Base-by-base conservation (phyloP, 2,797 vertebrate species). In the Cercopithecus diana region DNA sequence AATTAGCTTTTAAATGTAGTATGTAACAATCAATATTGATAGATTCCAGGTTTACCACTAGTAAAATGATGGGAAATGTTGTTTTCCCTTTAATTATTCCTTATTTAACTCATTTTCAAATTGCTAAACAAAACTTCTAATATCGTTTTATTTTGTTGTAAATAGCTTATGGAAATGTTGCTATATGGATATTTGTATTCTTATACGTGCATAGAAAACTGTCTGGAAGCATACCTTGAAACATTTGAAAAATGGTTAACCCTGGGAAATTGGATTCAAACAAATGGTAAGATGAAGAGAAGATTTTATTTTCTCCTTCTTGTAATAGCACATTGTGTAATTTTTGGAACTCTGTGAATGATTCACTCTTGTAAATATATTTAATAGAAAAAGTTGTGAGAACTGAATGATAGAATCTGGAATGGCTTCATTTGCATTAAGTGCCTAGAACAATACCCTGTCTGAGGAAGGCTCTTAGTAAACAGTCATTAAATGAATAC, bases 351-450 rank as follows among this genome's bases (percentile, higher is more conserved):
- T 61, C 1, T 58, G 52, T 98, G 97, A 97, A 96, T 95, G 93
- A 95, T 83, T 95, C 93, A 93, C 20, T 70, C 93, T 90, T 97
- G 28, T 96, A 97, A 96, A 94, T 89, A 52, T 92, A 93, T 94
- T 95, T 82, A 96, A 96, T 96, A 85, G 80, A 92, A 96, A 96
- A 94, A 88, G 12, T 93, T 85, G 76, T 95, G 95, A 81, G 86
- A 73, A 95, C 55, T 89, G 50, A 97, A 91, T 94, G 93, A 90
- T 39, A 67, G 64, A 84, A 93, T 87, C 81, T 84, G 50, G 75
- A 96, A 92, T 79, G 45, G 26, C 41, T 97, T 98, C 41, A 93
- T 97, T 94, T 97, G 81, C 81, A 88, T 88, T 87, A 97, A 95
- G 82, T 82, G 87, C 57, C 89, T 95, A 92, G 83, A 98, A 96